Evolutionary conservation across 2,113 vertebrate genomes (phyloP).

Genomic region (Pogonocichla stellata): DNA sequence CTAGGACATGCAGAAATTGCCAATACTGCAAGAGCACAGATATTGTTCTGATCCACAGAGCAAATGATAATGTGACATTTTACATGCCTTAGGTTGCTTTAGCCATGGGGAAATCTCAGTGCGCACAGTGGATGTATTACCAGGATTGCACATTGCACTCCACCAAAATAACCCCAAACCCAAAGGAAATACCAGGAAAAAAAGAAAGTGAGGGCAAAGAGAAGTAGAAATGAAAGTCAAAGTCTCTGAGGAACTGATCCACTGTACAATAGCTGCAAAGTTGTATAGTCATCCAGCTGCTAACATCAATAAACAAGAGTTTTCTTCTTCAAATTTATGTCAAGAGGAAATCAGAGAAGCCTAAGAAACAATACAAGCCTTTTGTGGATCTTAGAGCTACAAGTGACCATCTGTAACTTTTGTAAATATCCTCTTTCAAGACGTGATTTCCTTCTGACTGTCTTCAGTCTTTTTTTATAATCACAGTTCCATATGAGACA

Average conservation of each 20-base stretch:
- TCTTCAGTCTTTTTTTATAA: not conserved
- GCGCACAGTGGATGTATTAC: not conserved
- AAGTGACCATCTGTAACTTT: slow-evolving; percentile 61
- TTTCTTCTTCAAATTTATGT: slow-evolving; percentile 58
- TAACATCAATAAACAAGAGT: slow-evolving; percentile 45
- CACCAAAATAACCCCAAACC: not conserved
- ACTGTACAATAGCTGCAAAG: not conserved
- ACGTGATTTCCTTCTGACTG: not conserved
- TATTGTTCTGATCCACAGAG: not conserved
- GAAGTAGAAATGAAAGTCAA: slow-evolving; percentile 26
- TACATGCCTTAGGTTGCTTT: not conserved
- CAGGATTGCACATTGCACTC: slow-evolving; percentile 53
- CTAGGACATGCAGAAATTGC: slow-evolving; percentile 64
- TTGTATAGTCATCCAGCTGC: slow-evolving; percentile 27
- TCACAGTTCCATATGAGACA: not conserved
- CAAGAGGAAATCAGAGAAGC: slow-evolving; percentile 73
- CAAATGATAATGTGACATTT: slow-evolving; percentile 37
- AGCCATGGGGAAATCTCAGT: slow-evolving; percentile 68
- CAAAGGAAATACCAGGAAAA: not conserved
- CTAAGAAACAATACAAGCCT: slow-evolving; percentile 71
- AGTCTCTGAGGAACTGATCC: slow-evolving; percentile 30
- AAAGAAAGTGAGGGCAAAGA: not conserved
- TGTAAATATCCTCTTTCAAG: not conserved
- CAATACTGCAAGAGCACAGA: slow-evolving; percentile 33
- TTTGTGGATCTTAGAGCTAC: slow-evolving; percentile 76